Percentiles rank a stretch among this genome's conserved stretches.
phyloP scores from a whole-genome alignment of 2,113 vertebrate species.

The Cyprinodon brontotheroides region DNA sequence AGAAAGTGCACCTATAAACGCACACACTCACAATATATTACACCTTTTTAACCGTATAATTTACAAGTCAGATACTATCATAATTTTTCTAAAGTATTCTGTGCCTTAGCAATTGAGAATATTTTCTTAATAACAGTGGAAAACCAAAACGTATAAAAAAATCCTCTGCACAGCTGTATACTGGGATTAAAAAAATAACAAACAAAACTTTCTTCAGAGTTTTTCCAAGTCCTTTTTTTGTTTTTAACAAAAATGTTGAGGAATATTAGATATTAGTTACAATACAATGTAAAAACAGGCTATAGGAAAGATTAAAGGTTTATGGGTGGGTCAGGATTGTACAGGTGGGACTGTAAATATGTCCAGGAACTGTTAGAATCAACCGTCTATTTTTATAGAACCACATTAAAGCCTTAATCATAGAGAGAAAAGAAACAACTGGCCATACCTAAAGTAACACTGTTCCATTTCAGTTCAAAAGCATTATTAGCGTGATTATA shows the following conservation, averaged over 20 bases:
- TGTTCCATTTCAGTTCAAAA: constrained; percentile 66
- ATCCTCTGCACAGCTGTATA: constrained; percentile 40
- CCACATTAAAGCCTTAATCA: constrained; percentile 36
- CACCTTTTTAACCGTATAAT: constrained; percentile 73
- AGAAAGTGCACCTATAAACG: constrained; percentile 72
- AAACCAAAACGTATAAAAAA: constrained; percentile 43
- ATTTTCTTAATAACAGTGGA: constrained; percentile 57
- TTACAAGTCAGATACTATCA: constrained; percentile 67
- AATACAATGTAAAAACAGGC: constrained; percentile 49
- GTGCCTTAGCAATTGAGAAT: constrained; percentile 52
- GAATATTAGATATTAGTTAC: constrained; percentile 43
- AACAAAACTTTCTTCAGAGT: constrained; percentile 21
- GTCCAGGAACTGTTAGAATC: constrained; percentile 43
- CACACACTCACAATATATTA: constrained; percentile 78
- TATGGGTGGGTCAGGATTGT: constrained; percentile 34
- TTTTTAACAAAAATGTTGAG: constrained; percentile 42
- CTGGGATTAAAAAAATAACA: constrained; percentile 14
- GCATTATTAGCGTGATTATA: constrained; percentile 73
- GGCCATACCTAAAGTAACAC: constrained; percentile 58
- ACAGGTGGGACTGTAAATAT: constrained; percentile 40
- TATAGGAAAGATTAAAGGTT: constrained; percentile 55
- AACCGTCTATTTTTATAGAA: constrained; percentile 47
- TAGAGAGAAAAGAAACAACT: constrained; percentile 56
- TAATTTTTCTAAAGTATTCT: constrained; percentile 49
- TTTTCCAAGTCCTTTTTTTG: constrained; percentile 29